Evolutionary conservation across 2,888 invertebrate genomes (phyloP), one percentile per base, ranked within the genome.

Genomic region (Siphonodentalium dalli): DNA sequence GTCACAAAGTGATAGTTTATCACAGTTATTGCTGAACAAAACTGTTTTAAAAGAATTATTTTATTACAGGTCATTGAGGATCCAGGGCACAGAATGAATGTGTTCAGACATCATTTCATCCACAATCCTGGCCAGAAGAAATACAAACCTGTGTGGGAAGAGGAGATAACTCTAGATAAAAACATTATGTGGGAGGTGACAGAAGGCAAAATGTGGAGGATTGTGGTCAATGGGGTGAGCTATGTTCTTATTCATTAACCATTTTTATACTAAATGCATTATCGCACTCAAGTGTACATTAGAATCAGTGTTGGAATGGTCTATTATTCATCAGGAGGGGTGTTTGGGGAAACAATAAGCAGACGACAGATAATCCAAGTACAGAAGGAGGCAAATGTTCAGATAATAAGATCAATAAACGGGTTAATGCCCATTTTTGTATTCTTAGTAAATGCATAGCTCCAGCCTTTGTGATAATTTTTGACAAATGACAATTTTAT

Each of bases 41-140:
- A n/a, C n/a, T n/a, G n/a, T n/a, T n/a, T n/a, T n/a, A n/a, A n/a
- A n/a, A 73, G 71, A 41, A 18, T 33, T 34, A 27, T 24, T 31
- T 83, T 83, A 0, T 49, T 66, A 47, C 84, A 85, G 74, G 81
- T 86, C 11, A 61, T 61, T 23, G 57, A 50, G 34, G 67, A 72
- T 54, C 60, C 61, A 6, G 62, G 63, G n/a, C 39, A 58, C 21
- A 61, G 75, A 29, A 66, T 71, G 66, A 56, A 52, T 18, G 73
- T 73, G 2, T 76, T 79, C 49, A 55, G 61, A 31, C 75, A 79
- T 54, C 75, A 80, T 52, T 78, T 79, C 45, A 55, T 71, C 35
- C 54, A 67, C 4, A 68, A 78, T 54, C 55, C 74, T 35, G 78
- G 78, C 24, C 46, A 69, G 9, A 55, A 48, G 24, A 50, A 49